Conservation (phyloP, 2,113 vertebrate genomes). For the Diphyllodes magnificus region DNA sequence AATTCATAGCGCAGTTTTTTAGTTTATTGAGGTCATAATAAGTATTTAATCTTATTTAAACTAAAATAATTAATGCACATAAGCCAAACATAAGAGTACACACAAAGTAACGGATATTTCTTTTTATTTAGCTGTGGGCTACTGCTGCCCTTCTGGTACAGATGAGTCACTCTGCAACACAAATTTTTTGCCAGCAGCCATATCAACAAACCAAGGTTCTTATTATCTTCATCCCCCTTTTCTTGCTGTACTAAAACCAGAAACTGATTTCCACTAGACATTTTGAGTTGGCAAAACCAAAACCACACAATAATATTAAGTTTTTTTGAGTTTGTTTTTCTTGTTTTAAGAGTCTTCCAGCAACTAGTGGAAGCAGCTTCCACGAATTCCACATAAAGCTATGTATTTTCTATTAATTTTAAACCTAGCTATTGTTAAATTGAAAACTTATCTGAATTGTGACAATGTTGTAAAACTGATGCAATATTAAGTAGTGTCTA, state of each 20-base stretch:
- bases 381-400: neutral
- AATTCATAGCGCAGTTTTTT: neutral
- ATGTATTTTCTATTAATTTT: neutral
- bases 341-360: neutral
- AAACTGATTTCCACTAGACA: neutral
- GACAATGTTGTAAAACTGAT: neutral
- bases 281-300: neutral
- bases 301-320: neutral
- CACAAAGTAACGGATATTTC: constrained; percentile 32
- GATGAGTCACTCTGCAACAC: constrained; percentile 74
- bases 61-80: neutral
- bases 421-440: neutral
- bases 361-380: neutral
- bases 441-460: neutral
- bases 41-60: neutral
- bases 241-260: constrained; percentile 61
- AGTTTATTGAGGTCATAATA: neutral
- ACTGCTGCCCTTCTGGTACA: constrained; percentile 71
- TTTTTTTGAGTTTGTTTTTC: neutral
- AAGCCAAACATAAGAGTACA: neutral
- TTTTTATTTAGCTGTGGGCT: constrained; percentile 67
- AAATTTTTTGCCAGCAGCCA: constrained; percentile 67
- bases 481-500: neutral
- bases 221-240: constrained; percentile 66
- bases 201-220: constrained; percentile 71